Conservation (phyloP, 1,140 invertebrate genomes). For the Rhagoletis pomonella region DNA sequence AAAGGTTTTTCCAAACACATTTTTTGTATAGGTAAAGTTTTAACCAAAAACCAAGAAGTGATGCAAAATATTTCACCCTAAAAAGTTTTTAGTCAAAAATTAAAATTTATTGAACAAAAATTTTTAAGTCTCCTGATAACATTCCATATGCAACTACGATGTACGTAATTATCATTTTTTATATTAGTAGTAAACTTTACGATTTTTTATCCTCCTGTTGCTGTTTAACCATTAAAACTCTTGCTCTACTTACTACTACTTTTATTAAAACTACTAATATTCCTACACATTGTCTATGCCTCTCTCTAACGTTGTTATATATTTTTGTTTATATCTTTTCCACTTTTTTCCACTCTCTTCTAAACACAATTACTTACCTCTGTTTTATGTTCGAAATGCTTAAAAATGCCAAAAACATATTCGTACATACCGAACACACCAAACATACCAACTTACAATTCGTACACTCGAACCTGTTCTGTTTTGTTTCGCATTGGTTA, state of each 20-base stretch:
- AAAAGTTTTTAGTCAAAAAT: no score
- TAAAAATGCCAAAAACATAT: neutral
- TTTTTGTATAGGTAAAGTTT: no score
- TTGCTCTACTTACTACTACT: neutral
- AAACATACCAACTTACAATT: neutral
- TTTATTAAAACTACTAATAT: slow-evolving; percentile 20
- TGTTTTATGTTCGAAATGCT: neutral
- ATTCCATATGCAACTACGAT: no score
- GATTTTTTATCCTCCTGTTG: neutral
- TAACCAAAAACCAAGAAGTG: no score
- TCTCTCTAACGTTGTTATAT: slow-evolving; percentile 63
- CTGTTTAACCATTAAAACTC: slow-evolving; percentile 12
- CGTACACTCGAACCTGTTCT: no score
- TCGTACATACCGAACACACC: neutral
- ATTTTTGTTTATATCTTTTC: slow-evolving; percentile 57
- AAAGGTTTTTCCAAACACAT: no score
- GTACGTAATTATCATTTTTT: no score
- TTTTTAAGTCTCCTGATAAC: no score
- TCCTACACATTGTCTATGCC: slow-evolving; percentile 55
- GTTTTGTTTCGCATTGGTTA: neutral
- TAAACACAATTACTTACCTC: neutral
- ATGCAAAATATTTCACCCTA: no score
- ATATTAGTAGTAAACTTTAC: neutral
- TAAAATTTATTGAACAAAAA: no score
- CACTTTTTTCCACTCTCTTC: slow-evolving; percentile 57